These are phyloP conservation scores for Megaustenia siamemsis DNA, from an alignment of 2,888 invertebrate genomes.

Conservation along the genomic window DNA sequence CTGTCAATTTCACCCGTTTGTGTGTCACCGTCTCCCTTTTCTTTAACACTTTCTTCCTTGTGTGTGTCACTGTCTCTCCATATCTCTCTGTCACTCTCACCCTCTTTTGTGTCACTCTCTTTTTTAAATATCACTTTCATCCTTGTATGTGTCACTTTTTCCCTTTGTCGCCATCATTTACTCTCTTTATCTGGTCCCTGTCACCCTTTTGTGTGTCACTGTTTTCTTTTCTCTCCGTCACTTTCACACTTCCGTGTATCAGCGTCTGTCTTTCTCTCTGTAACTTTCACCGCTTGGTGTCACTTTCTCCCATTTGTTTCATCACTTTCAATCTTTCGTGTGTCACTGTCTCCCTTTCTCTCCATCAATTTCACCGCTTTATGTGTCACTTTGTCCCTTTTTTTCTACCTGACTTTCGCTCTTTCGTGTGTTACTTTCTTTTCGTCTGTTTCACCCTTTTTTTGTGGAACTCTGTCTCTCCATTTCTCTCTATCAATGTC, in stretches of 20 bases:
- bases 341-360: conserved; percentile 20
- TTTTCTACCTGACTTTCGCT: no score
- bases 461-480: conserved; percentile 17
- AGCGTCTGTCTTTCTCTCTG: background rate
- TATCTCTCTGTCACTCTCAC: no score
- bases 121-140: no score
- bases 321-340: background rate
- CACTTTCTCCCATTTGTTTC: background rate
- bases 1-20: no score
- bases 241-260: background rate
- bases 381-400: no score
- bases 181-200: background rate
- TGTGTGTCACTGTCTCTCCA: no score
- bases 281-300: background rate
- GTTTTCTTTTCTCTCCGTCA: background rate
- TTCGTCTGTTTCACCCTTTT: background rate
- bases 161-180: no score
- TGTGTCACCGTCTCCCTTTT: no score
- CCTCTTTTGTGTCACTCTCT: no score
- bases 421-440: background rate
- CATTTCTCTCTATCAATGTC: background rate
- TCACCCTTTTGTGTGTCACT: background rate
- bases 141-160: no score
- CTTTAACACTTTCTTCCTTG: no score
- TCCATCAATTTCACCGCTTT: conserved; percentile 7